Evolutionary conservation across 1,140 invertebrate genomes (phyloP).

Genomic region (Zelostemma sp.): DNA sequence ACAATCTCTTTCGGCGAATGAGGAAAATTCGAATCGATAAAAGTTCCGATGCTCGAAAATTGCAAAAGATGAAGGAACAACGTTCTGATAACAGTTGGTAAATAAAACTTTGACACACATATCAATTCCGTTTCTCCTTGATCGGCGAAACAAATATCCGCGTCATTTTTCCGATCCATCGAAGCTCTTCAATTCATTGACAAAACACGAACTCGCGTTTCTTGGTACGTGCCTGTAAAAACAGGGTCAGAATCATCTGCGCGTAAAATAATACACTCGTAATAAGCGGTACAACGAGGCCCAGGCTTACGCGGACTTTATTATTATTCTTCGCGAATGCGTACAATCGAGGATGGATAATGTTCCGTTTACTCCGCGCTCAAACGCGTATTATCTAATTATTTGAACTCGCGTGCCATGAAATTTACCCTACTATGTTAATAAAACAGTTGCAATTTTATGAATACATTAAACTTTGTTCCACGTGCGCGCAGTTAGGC

Average conservation of each 20-base stretch:
- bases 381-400: constrained; percentile 43
- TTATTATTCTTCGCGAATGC: constrained; percentile 45
- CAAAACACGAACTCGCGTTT: constrained; percentile 34
- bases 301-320: constrained; percentile 42
- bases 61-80: no score
- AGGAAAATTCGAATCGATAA: no score
- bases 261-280: constrained; percentile 47
- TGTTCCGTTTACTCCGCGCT: constrained; percentile 43
- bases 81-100: no score
- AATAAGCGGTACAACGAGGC: constrained; percentile 39
- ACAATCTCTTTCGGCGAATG: neutral
- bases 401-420: constrained; percentile 24
- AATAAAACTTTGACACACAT: no score
- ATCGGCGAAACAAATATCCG: no score
- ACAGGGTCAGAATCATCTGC: constrained; percentile 49
- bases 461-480: constrained; percentile 10
- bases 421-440: constrained; percentile 48
- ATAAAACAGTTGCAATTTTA: constrained; percentile 9
- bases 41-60: no score
- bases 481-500: neutral
- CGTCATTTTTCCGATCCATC: no score
- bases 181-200: constrained; percentile 9
- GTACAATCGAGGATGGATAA: constrained; percentile 35
- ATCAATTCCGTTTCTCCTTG: no score
- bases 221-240: constrained; percentile 49